phyloP scores from a whole-genome alignment of 2,113 vertebrate genomes.

The Tragelaphus strepsiceros region DNA sequence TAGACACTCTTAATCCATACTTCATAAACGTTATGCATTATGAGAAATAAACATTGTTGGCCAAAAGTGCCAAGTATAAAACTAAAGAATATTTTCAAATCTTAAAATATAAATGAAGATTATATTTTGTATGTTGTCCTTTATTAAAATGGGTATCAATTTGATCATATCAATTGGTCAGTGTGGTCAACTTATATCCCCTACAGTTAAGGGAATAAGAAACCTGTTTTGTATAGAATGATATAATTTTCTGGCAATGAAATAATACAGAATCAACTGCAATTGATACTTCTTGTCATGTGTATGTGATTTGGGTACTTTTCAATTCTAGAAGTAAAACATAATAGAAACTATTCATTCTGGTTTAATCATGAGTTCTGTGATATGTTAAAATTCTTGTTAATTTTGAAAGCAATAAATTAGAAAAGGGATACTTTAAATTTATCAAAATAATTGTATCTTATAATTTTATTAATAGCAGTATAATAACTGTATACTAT shows the following conservation, averaged over 20 bases:
- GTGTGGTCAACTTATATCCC: background rate
- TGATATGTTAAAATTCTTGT: background rate
- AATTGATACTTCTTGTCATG: background rate
- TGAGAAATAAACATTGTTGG: background rate
- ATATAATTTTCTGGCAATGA: conserved; percentile 24
- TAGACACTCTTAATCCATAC: background rate
- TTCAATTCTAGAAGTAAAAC: background rate
- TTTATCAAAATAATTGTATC: background rate
- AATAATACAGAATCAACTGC: background rate
- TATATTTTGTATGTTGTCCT: background rate
- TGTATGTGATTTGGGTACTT: background rate
- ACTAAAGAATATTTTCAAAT: conserved; percentile 22
- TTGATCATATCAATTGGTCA: background rate
- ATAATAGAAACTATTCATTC: background rate
- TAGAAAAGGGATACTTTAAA: background rate
- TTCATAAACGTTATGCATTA: background rate
- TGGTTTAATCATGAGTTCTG: background rate
- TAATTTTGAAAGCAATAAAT: background rate
- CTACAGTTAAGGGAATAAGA: background rate
- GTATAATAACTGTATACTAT: background rate
- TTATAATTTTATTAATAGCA: background rate
- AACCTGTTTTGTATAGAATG: background rate
- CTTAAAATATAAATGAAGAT: background rate
- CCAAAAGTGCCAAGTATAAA: background rate
- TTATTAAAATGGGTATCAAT: background rate